phyloP scores from a whole-genome alignment of 2,888 invertebrate genomes.

The Noctua pronuba region DNA sequence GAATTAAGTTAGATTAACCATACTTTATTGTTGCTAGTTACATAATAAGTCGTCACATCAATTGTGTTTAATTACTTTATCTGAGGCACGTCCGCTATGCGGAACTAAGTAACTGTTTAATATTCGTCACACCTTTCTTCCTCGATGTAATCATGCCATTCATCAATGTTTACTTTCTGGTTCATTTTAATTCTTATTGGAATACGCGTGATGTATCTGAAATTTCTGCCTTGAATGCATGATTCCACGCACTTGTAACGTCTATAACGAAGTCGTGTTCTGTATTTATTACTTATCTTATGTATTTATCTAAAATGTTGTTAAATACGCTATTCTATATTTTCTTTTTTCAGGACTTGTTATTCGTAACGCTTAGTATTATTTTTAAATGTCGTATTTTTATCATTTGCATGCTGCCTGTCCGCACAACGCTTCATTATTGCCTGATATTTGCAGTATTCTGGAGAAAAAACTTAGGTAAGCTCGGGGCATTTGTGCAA shows the following conservation, averaged over 20 bases:
- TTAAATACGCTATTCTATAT: conserved; percentile 58
- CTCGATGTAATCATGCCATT: conserved; percentile 60
- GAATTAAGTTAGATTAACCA: conserved; percentile 40
- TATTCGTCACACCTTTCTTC: conserved; percentile 67
- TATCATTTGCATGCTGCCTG: conserved; percentile 91
- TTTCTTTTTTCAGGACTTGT: conserved; percentile 65
- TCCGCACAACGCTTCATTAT: conserved; percentile 90
- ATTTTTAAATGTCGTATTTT: conserved; percentile 87
- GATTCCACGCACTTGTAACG: conserved; percentile 53
- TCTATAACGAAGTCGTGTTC: conserved; percentile 33
- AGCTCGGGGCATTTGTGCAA: conserved; percentile 83
- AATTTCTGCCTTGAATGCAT: conserved; percentile 54
- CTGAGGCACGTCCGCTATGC: conserved; percentile 62
- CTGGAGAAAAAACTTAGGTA: conserved; percentile 96
- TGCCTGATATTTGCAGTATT: conserved; percentile 92
- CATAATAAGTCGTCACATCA: conserved; percentile 46
- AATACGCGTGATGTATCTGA: conserved; percentile 50
- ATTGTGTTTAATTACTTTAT: conserved; percentile 63
- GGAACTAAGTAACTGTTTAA: conserved; percentile 66
- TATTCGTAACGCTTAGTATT: conserved; percentile 76
- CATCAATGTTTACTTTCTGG: conserved; percentile 63
- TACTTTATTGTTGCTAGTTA: conserved; percentile 47
- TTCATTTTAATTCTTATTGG: conserved; percentile 52
- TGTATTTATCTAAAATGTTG: conserved; percentile 35
- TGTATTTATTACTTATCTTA: conserved; percentile 44